Conservation (phyloP, 2,797 vertebrate genomes). For the Kryptopterus vitreolus region DNA sequence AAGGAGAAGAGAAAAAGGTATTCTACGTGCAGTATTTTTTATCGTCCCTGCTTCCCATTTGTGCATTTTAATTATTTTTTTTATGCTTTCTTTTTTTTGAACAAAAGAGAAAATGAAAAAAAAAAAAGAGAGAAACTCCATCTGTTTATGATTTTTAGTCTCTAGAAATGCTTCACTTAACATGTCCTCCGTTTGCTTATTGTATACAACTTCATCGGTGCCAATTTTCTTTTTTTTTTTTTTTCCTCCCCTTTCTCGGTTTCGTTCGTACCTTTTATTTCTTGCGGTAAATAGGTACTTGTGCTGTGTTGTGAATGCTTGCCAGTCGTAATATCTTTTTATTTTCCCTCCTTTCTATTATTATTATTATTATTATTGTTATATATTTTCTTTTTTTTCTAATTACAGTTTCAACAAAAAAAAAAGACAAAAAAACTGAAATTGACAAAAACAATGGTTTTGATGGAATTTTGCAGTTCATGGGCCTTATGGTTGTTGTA, state of each 20-base stretch:
- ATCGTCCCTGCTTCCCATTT: conserved; percentile 89
- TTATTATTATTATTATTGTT: conserved; percentile 92
- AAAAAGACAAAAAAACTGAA: conserved; percentile 78
- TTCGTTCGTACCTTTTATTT: conserved; percentile 85
- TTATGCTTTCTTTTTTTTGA: conserved; percentile 65
- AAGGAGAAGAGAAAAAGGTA: conserved; percentile 82
- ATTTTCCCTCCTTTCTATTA: conserved; percentile 76
- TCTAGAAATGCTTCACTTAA: conserved; percentile 86
- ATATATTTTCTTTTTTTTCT: conserved; percentile 84
- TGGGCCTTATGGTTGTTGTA: conserved; percentile 95
- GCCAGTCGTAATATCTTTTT: conserved; percentile 89
- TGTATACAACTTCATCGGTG: conserved; percentile 89
- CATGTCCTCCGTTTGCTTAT: conserved; percentile 88
- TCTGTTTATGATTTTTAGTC: conserved; percentile 88
- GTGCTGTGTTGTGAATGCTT: conserved; percentile 99
- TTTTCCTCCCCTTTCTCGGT: conserved; percentile 59
- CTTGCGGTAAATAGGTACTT: conserved; percentile 90
- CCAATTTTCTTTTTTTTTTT: conserved; percentile 59
- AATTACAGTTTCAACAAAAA: conserved; percentile 81
- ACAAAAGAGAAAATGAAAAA: conserved; percentile 66
- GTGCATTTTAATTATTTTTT: conserved; percentile 79
- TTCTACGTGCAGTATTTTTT: conserved; percentile 99
- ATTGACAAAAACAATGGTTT: conserved; percentile 87
- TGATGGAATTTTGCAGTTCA: conserved; percentile 98
- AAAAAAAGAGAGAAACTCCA: conserved; percentile 72